Percentiles rank a stretch among this genome's conserved stretches.
Evolutionary conservation across 2,888 invertebrate species (phyloP).

Genomic region (Disparrhopalites patrizii): DNA sequence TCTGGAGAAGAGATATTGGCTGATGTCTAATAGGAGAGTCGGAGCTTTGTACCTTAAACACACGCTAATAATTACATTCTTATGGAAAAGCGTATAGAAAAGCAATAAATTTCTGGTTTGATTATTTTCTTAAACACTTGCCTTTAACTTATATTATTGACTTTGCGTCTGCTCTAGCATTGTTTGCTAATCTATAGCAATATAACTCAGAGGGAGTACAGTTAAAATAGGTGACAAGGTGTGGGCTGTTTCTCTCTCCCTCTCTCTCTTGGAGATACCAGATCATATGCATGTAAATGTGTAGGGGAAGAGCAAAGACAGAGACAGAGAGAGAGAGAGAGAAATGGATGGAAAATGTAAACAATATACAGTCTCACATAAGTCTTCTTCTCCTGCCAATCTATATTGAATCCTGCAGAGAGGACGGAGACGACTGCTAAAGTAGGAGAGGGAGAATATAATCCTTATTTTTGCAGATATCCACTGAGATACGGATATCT

Average conservation of each 20-base stretch:
- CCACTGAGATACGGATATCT: constrained; percentile 8
- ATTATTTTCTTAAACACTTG: constrained; percentile 20
- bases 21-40: too few relatives aligned
- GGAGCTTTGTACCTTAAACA: too few relatives aligned
- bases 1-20: too few relatives aligned
- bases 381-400: too few relatives aligned
- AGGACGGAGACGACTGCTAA: too few relatives aligned
- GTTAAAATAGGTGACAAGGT: neutral
- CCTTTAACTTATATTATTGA: constrained; percentile 18
- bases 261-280: neutral
- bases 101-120: constrained; percentile 13
- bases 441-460: neutral
- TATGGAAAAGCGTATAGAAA: too few relatives aligned
- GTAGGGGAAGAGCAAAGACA: neutral
- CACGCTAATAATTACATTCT: constrained; percentile 6
- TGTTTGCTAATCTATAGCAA: constrained; percentile 13
- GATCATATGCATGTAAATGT: neutral
- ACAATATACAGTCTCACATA: too few relatives aligned
- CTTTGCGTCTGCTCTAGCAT: constrained; percentile 13
- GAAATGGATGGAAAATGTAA: neutral
- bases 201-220: neutral
- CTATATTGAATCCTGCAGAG: too few relatives aligned
- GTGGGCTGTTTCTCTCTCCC: neutral
- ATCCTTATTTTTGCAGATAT: constrained; percentile 11
- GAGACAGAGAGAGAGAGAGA: neutral